phyloP scores from a whole-genome alignment of 1,140 invertebrate genomes.

The Argopecten irradians region DNA sequence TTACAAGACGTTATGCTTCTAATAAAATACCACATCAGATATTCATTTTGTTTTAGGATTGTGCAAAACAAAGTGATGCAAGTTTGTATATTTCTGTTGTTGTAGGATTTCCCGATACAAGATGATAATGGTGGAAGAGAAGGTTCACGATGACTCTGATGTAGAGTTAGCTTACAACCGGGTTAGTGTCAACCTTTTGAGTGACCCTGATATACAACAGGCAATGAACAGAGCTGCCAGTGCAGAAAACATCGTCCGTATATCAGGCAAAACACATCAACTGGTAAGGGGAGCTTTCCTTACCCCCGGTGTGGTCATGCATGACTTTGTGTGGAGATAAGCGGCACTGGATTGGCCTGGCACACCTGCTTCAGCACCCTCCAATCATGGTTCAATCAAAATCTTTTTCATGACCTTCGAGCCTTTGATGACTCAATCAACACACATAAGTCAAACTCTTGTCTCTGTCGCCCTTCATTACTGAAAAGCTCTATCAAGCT shows the following conservation, averaged over 20 bases:
- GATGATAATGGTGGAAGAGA: slow-evolving; percentile 39
- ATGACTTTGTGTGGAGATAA: background rate
- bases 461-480: background rate
- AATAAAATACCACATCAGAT: no score
- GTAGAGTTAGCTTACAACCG: slow-evolving; percentile 57
- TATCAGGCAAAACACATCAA: slow-evolving; percentile 23
- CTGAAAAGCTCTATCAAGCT: no score
- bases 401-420: background rate
- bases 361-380: background rate
- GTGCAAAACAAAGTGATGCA: no score
- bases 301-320: slow-evolving; percentile 23
- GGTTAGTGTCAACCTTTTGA: slow-evolving; percentile 56
- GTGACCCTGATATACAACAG: slow-evolving; percentile 58
- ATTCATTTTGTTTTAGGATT: no score
- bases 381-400: background rate
- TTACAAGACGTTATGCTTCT: no score
- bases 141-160: slow-evolving; percentile 54
- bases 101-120: slow-evolving; percentile 37
- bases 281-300: slow-evolving; percentile 38
- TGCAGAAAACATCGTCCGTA: slow-evolving; percentile 51
- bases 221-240: slow-evolving; percentile 60
- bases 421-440: background rate
- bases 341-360: background rate
- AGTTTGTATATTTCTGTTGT: background rate
- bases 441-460: background rate